phyloP scores from a whole-genome alignment of 2,113 vertebrate genomes.

The Tachuris rubrigastra region DNA sequence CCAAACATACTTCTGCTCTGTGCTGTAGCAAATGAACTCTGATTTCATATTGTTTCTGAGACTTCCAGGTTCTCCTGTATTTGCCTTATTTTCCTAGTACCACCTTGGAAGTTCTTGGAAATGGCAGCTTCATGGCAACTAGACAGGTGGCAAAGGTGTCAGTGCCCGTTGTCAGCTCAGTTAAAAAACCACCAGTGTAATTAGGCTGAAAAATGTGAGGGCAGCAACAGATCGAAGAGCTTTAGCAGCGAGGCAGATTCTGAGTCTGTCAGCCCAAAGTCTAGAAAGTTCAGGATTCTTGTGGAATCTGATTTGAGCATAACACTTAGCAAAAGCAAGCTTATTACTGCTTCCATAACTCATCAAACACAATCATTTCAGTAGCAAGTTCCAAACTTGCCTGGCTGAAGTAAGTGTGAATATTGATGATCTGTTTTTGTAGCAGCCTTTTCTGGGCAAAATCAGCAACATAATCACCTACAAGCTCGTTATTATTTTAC shows the following conservation, averaged over 20 bases:
- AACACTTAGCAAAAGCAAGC: background rate
- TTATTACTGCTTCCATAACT: background rate
- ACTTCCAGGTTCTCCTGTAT: conserved; percentile 32
- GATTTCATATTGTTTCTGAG: conserved; percentile 46
- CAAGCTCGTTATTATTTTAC: background rate
- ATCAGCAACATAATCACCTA: background rate
- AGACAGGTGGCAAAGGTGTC: background rate
- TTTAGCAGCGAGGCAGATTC: background rate
- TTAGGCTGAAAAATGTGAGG: background rate
- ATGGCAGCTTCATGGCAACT: background rate
- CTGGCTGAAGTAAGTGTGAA: background rate
- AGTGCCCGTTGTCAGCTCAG: background rate
- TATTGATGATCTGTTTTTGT: background rate
- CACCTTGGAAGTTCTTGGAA: conserved; percentile 40
- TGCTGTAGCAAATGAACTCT: conserved; percentile 31
- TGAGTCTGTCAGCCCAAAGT: background rate
- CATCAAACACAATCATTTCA: background rate
- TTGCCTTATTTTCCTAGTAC: conserved; percentile 30
- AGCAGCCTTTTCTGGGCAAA: background rate
- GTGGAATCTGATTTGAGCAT: background rate
- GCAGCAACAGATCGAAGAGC: background rate
- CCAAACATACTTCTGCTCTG: conserved; percentile 34
- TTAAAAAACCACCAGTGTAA: background rate
- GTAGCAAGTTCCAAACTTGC: background rate
- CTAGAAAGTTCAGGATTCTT: background rate